Conservation (phyloP, 2,797 vertebrate species). For the Ciconia nigra region DNA sequence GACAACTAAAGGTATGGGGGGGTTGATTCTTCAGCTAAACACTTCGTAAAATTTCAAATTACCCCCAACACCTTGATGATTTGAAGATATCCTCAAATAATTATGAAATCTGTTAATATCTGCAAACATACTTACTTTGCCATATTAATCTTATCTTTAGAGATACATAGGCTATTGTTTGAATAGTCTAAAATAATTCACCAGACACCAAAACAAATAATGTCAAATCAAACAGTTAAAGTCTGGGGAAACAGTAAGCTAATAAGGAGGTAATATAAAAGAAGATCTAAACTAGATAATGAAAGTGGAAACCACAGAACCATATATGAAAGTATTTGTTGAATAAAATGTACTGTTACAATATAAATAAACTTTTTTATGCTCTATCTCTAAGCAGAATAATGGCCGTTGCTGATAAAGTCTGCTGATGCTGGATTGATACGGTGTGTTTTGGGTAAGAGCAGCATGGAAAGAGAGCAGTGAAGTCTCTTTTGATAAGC, state of each 20-base stretch:
- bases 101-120: background rate
- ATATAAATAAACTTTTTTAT: background rate
- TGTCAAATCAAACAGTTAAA: background rate
- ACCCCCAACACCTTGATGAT: background rate
- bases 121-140: background rate
- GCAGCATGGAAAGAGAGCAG: conserved; percentile 43
- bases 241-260: background rate
- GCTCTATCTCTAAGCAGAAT: background rate
- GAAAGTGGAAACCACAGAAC: background rate
- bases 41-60: background rate
- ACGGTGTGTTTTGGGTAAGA: conserved; percentile 51
- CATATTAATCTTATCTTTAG: background rate
- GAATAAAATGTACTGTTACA: background rate
- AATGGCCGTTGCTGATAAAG: conserved; percentile 13
- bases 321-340: background rate
- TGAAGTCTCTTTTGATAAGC: conserved; percentile 62
- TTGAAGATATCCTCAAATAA: background rate
- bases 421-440: conserved; percentile 18
- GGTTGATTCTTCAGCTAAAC: background rate
- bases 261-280: background rate
- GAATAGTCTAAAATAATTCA: background rate
- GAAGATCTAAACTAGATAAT: background rate
- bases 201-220: background rate
- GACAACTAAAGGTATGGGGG: background rate
- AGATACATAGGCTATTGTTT: background rate